Conservation (phyloP, 2,888 invertebrate genomes). For the Himalopsyche anomala region DNA sequence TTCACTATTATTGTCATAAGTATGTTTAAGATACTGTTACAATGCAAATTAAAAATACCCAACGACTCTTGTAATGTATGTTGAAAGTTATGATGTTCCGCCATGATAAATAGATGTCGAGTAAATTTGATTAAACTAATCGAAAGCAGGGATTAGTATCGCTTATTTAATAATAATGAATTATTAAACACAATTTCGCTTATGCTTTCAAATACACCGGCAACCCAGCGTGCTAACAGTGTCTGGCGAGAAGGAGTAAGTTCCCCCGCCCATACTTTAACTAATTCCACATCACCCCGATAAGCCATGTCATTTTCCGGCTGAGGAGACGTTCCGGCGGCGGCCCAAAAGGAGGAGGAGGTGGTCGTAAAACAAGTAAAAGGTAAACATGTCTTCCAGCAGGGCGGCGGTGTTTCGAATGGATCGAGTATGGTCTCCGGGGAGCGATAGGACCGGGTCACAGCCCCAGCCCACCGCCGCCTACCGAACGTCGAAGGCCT, state of each 20-base stretch:
- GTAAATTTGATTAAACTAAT: too few species aligned
- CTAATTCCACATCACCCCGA: conserved; percentile 38
- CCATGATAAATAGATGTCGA: too few species aligned
- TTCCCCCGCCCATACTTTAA: background rate
- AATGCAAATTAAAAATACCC: too few species aligned
- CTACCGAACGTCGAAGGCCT: conserved; percentile 33
- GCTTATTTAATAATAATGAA: too few species aligned
- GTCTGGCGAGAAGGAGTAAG: background rate
- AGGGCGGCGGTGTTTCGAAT: conserved; percentile 22
- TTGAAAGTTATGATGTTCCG: too few species aligned
- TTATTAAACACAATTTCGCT: too few species aligned
- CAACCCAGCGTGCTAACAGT: background rate
- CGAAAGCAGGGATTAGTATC: too few species aligned
- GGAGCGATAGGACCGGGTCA: conserved; percentile 41
- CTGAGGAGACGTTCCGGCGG: background rate
- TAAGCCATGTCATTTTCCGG: conserved; percentile 43
- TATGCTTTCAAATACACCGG: too few species aligned
- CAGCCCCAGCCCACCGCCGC: conserved; percentile 14
- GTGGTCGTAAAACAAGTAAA: conserved; percentile 36
- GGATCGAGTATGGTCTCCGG: conserved; percentile 34
- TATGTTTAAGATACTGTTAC: too few species aligned
- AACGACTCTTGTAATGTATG: too few species aligned
- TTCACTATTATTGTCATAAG: too few species aligned
- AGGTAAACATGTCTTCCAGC: conserved; percentile 36
- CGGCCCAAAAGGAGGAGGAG: background rate